Evolutionary conservation across 35 echinoderm and acorn worm genomes (phyloP), one percentile per base, ranked within the genome.

Genomic region (Ophioderma brevispina): DNA sequence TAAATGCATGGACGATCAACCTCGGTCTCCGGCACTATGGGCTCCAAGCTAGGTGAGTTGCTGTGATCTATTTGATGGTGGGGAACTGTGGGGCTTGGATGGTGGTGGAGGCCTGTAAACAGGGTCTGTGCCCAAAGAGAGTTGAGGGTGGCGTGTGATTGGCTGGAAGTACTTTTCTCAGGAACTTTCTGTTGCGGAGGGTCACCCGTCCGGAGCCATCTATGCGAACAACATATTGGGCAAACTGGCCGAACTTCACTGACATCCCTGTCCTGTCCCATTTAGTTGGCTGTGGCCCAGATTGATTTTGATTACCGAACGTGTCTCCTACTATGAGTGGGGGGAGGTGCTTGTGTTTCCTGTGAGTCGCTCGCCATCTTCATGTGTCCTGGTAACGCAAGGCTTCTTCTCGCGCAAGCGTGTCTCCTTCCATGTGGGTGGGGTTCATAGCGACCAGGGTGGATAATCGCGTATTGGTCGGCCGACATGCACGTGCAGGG

Each of bases 211-310:
- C 89, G 19, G 89, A 91, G 31, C 81, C 89, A 78, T 88, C 76
- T 18, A 88, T 76, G 30, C 79, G 56, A 35, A 90, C 79, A 19
- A 90, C 32, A 82, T 90, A 76, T 90, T 90, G 88, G 63, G 82
- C 0, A 83, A 82, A 82, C 38, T 90, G 88, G 40, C 36, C 18
- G 5, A 91, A 81, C 36, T 86, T 82, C 17, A 91, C 40, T 0
- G 86, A 39, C 0, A 85, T 91, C 17, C 90, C 82, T 21, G 90
- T 91, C 81, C 79, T 84, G 64, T 91, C 90, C 90, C 90, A 91
- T 39, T 86, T 91, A 49, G 81, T 91, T 21, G 90, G 90, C 38
- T 86, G 38, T 39, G 39, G 81, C 19, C 82, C 55, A 17, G 82
- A 87, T 81, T 86, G 89, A 82, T 91, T 91, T 55, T 91, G 81